These are phyloP conservation scores for Campylorhamphus procurvoides DNA, from an alignment of 2,113 vertebrate species.

Conservation along the genomic window DNA sequence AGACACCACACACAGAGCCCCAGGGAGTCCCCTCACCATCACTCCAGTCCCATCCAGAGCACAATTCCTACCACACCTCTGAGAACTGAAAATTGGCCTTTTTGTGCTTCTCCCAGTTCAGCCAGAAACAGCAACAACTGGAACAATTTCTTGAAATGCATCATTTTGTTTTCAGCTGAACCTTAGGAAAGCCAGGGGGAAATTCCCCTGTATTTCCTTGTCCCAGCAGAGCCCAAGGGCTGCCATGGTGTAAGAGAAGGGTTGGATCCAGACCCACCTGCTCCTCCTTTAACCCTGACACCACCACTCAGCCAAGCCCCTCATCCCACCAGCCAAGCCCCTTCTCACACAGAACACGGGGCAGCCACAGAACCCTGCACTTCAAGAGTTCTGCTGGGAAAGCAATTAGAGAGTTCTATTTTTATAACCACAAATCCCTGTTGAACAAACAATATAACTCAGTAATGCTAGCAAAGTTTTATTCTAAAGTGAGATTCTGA, in stretches of 20 bases:
- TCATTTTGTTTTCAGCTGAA: not conserved
- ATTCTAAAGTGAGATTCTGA: not conserved
- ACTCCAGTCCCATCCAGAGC: not conserved
- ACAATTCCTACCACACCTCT: not conserved
- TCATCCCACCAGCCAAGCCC: not conserved
- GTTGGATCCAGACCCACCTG: not conserved
- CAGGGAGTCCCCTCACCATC: not conserved
- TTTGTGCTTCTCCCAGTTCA: not conserved
- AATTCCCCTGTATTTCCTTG: not conserved
- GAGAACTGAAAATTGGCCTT: not conserved
- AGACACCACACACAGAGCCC: rapidly evolving
- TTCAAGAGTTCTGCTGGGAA: not conserved
- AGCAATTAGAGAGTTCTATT: not conserved
- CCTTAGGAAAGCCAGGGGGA: not conserved
- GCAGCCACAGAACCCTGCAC: not conserved
- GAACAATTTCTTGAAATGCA: not conserved
- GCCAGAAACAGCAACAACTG: not conserved
- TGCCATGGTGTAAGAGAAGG: not conserved
- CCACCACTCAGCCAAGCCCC: not conserved
- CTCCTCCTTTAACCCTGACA: not conserved
- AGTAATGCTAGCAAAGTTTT: not conserved
- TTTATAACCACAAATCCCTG: not conserved
- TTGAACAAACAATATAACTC: not conserved
- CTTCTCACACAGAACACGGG: rapidly evolving
- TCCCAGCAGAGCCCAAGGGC: not conserved